Percentiles rank a stretch among this genome's conserved stretches.
Evolutionary conservation across 30 jellyfish, hydroid and myxozoan genomes (phyloP).

Genomic region (Cassiopea andromeda): DNA sequence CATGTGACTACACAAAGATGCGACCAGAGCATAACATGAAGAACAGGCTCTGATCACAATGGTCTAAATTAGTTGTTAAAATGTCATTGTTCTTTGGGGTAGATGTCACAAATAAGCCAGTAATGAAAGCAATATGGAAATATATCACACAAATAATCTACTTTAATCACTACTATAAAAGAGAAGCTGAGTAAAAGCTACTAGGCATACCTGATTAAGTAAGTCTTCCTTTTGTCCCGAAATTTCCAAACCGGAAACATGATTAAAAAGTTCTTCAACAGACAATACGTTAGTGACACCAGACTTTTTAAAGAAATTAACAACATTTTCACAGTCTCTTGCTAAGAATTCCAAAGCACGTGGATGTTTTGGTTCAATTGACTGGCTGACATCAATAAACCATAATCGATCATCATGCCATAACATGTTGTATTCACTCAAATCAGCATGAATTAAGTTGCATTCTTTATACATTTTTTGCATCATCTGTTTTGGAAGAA

Average conservation of each 20-base stretch:
- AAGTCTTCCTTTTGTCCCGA: conserved; percentile 67
- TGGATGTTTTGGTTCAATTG: conserved; percentile 95
- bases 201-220: conserved; percentile 49
- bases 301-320: conserved; percentile 74
- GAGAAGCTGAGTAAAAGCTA: neutral
- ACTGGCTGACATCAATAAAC: conserved; percentile 95
- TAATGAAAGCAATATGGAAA: too few relatives aligned
- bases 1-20: too few relatives aligned
- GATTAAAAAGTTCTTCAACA: conserved; percentile 76
- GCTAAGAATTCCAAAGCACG: conserved; percentile 83
- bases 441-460: conserved; percentile 92
- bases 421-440: conserved; percentile 94
- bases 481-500: conserved; percentile 70
- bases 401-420: conserved; percentile 90
- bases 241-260: conserved; percentile 87
- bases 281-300: conserved; percentile 77
- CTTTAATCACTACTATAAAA: neutral
- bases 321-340: conserved; percentile 89
- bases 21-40: too few relatives aligned
- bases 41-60: too few relatives aligned
- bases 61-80: too few relatives aligned
- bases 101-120: too few relatives aligned
- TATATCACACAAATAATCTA: too few relatives aligned
- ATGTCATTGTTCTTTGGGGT: too few relatives aligned
- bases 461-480: conserved; percentile 86